Conservation (phyloP, 2,888 invertebrate genomes). For the Tubiluchus corallicola region DNA sequence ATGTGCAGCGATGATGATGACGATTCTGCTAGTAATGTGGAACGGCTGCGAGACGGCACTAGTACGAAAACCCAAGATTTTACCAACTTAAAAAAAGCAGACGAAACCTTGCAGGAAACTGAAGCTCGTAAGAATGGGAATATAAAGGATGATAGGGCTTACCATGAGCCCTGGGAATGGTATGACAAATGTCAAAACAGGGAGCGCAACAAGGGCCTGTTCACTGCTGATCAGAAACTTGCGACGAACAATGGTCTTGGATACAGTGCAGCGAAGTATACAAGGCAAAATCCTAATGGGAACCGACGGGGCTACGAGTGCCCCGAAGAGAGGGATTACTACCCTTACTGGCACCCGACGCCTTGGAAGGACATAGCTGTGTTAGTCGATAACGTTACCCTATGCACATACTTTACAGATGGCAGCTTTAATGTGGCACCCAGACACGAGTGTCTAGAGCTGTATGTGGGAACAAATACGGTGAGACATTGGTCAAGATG, state of each 20-base stretch:
- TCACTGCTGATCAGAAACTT: slow-evolving; percentile 26
- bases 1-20: slow-evolving; percentile 21
- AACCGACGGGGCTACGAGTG: slow-evolving; percentile 28
- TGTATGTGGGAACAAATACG: slow-evolving; percentile 12
- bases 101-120: slow-evolving; percentile 12
- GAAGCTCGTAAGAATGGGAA: slow-evolving; percentile 16
- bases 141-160: slow-evolving; percentile 17
- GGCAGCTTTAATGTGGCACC: slow-evolving; percentile 25
- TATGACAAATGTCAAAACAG: slow-evolving; percentile 25
- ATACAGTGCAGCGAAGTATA: slow-evolving; percentile 22
- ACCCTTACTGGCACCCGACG: slow-evolving; percentile 29
- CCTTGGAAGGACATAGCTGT: slow-evolving; percentile 29
- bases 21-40: slow-evolving; percentile 9
- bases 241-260: slow-evolving; percentile 20
- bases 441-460: slow-evolving; percentile 24
- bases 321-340: slow-evolving; percentile 29
- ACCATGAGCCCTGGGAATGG: slow-evolving; percentile 27
- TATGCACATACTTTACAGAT: slow-evolving; percentile 22
- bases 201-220: slow-evolving; percentile 25
- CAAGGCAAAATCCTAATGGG: slow-evolving; percentile 27
- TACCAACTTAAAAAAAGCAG: slow-evolving; percentile 14
- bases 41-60: slow-evolving; percentile 22
- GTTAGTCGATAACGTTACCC: slow-evolving; percentile 22
- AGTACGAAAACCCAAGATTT: slow-evolving; percentile 19
- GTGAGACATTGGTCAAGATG: slow-evolving; percentile 19